phyloP scores from a whole-genome alignment of 2,113 vertebrate genomes.

The Oryzias woworae region DNA sequence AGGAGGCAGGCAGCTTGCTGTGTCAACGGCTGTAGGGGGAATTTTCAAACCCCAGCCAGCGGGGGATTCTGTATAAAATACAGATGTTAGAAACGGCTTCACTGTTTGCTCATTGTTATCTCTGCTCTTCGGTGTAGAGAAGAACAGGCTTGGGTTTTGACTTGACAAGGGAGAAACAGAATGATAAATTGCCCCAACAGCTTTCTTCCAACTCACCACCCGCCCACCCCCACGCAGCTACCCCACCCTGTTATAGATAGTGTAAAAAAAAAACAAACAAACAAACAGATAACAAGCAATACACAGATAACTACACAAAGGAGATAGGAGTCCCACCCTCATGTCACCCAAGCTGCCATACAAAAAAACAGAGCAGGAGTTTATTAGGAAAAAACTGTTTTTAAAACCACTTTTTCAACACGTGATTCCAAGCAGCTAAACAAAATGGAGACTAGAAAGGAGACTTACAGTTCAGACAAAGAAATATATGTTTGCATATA shows the following conservation, averaged over 20 bases:
- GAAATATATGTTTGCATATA: constrained; percentile 7
- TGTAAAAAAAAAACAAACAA: constrained; percentile 39
- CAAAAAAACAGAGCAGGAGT: constrained; percentile 36
- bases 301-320: constrained; percentile 52
- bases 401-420: constrained; percentile 12
- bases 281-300: constrained; percentile 43
- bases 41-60: constrained; percentile 58
- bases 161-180: constrained; percentile 69
- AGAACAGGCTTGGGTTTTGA: constrained; percentile 55
- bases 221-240: constrained; percentile 4
- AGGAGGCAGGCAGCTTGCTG: constrained; percentile 54
- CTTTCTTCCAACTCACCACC: constrained; percentile 47
- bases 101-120: constrained; percentile 61
- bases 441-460: not conserved
- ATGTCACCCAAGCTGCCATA: constrained; percentile 51
- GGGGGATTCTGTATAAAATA: constrained; percentile 62
- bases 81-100: constrained; percentile 65
- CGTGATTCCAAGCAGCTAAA: constrained; percentile 9
- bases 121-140: constrained; percentile 43
- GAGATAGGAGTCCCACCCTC: constrained; percentile 39
- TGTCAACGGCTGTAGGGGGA: constrained; percentile 59
- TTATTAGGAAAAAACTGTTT: constrained; percentile 30
- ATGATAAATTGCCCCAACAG: constrained; percentile 70
- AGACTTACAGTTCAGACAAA: constrained; percentile 13
- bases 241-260: constrained; percentile 48